Base-by-base conservation (phyloP, 1,140 invertebrate genomes). In the Aphaenogaster floridana region DNA sequence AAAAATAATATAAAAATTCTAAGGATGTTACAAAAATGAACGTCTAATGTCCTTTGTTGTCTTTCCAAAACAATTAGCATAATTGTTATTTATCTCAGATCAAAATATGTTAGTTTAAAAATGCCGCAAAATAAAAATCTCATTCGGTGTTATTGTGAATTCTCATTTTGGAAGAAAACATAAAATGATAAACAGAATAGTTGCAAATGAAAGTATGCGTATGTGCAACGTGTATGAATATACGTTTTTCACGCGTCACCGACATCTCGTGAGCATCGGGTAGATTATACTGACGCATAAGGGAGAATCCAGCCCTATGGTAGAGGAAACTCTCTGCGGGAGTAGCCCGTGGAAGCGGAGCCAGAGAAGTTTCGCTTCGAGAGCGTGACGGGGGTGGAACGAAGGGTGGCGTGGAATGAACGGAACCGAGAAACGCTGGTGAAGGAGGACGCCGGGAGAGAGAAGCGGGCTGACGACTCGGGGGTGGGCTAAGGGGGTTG, bases 301-400 rank as follows among this genome's bases (percentile, higher is more conserved):
- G 72, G 86, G 61, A 71, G 39, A 90, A 85, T 93, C 89, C 90
- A 92, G 89, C 91, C 91, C 88, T 89, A 61, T 89, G 93, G 93
- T 90, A 90, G 66, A 69, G 93, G 90, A 87, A 93, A 94, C 92
- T 93, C 94, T 93, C 93, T 93, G 92, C 93, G 92, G 92, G 92
- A 93, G 92, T 93, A 94, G 93, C 90, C 91, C 89, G 72, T 90
- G 89, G 90, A 93, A 93, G 94, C 92, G 90, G 92, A 93, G 94
- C 92, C 89, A 91, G 92, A 93, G 91, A 95, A 95, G 94, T 95
- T 95, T 95, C 92, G 94, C 93, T 74, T 95, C 92, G 93, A 94
- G 92, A 95, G 94, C 92, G 92, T 94, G 94, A 93, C 94, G 93
- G 93, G 94, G 94, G 94, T 95, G 94, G 93, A 93, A 93, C 90